Evolutionary conservation across 2,113 vertebrate species (phyloP).

Genomic region (Meles meles): DNA sequence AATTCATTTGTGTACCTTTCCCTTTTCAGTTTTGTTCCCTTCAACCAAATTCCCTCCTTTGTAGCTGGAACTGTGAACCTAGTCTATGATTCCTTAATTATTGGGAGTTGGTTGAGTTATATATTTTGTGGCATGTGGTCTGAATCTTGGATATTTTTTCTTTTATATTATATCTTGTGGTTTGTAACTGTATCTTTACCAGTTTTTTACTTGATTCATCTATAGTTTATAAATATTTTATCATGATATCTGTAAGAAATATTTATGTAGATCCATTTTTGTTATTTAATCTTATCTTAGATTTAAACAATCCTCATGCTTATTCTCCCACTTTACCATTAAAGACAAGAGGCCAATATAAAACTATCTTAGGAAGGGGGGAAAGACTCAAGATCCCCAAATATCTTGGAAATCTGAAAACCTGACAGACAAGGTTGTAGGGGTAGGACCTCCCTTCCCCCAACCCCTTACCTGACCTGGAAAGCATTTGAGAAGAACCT

Average conservation of each 20-base stretch:
- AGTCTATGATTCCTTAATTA: neutral
- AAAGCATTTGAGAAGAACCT: neutral
- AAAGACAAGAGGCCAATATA: neutral
- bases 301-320: neutral
- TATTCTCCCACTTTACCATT: neutral
- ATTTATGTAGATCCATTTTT: neutral
- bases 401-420: neutral
- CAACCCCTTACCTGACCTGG: rapidly evolving
- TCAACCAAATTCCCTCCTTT: neutral
- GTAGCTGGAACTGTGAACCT: neutral
- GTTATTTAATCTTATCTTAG: neutral
- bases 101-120: neutral
- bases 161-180: neutral
- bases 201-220: neutral
- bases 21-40: neutral
- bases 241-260: neutral
- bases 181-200: neutral
- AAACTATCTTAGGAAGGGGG: neutral
- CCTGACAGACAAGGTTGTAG: neutral
- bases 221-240: neutral
- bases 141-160: neutral
- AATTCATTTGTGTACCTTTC: neutral
- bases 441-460: rapidly evolving
- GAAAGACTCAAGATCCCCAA: neutral
- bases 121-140: neutral